Percentiles rank a stretch among this genome's conserved stretches.
These are phyloP conservation scores for Cecropterus lyciades DNA, from an alignment of 1,140 invertebrate genomes.

Conservation along the genomic window DNA sequence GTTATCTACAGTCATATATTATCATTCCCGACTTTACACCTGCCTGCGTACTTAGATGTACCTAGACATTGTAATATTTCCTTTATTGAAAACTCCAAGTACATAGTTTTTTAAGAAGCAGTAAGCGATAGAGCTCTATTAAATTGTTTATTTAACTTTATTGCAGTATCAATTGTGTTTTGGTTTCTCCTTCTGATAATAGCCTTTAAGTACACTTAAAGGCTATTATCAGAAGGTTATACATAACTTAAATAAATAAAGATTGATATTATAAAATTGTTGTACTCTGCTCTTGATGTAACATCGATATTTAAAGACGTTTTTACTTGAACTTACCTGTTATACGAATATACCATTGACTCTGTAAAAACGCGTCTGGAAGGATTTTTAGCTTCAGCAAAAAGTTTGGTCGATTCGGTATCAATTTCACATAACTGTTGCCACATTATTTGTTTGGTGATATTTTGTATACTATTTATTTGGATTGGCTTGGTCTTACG, in stretches of 20 bases:
- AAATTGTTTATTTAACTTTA: not conserved
- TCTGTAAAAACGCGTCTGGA: conserved; percentile 3
- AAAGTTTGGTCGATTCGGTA: conserved; percentile 1
- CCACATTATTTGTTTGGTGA: conserved; percentile 1
- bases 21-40: not conserved
- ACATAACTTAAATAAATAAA: no score
- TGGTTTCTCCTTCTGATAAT: no score
- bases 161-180: conserved; percentile 1
- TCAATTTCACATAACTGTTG: conserved; percentile 9
- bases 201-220: no score
- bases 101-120: no score
- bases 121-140: no score
- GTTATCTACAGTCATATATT: not conserved
- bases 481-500: conserved; percentile 3
- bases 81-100: not conserved
- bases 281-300: no score
- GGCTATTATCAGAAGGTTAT: no score
- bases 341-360: not conserved
- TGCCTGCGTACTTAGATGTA: not conserved
- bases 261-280: no score
- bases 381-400: conserved; percentile 3
- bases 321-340: no score
- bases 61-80: no score
- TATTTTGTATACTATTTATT: conserved; percentile 8
- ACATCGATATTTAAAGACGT: no score